Conservation (phyloP, 2,888 invertebrate species). For the Lypha dubia region DNA sequence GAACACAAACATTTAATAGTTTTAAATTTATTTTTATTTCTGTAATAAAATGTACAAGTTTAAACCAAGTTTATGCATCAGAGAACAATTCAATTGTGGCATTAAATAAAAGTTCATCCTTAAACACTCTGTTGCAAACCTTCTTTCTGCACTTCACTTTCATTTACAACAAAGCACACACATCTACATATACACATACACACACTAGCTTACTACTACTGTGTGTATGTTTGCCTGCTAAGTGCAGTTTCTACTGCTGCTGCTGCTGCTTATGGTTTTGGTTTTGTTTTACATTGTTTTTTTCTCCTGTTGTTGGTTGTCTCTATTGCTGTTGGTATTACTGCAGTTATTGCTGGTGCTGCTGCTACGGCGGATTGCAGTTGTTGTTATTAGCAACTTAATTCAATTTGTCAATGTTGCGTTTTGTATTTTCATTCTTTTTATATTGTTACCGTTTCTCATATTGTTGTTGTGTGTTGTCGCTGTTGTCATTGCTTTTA, state of each 20-base stretch:
- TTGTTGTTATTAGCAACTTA: slow-evolving; percentile 71
- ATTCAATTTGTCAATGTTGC: slow-evolving; percentile 72
- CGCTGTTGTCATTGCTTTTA: slow-evolving; percentile 50
- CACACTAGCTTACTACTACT: background rate
- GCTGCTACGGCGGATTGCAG: slow-evolving; percentile 53
- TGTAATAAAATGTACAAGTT: slow-evolving; percentile 66
- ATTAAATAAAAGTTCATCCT: slow-evolving; percentile 70
- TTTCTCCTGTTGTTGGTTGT: background rate
- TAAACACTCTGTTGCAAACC: slow-evolving; percentile 49
- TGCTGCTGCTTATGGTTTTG: slow-evolving; percentile 58
- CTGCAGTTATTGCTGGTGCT: slow-evolving; percentile 25
- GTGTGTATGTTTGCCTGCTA: background rate
- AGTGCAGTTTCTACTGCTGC: slow-evolving; percentile 66
- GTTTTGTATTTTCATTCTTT: slow-evolving; percentile 25
- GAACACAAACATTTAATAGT: slow-evolving; percentile 37
- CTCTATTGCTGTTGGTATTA: slow-evolving; percentile 14
- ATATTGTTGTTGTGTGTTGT: slow-evolving; percentile 57
- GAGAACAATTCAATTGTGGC: slow-evolving; percentile 70
- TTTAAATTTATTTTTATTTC: slow-evolving; percentile 50
- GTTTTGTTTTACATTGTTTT: background rate
- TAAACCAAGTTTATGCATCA: slow-evolving; percentile 74
- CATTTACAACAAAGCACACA: slow-evolving; percentile 5
- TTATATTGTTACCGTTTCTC: slow-evolving; percentile 37
- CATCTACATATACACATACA: background rate
- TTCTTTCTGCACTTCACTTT: slow-evolving; percentile 73